Conservation (phyloP, 2,797 vertebrate species). For the Sebastes glaucus region DNA sequence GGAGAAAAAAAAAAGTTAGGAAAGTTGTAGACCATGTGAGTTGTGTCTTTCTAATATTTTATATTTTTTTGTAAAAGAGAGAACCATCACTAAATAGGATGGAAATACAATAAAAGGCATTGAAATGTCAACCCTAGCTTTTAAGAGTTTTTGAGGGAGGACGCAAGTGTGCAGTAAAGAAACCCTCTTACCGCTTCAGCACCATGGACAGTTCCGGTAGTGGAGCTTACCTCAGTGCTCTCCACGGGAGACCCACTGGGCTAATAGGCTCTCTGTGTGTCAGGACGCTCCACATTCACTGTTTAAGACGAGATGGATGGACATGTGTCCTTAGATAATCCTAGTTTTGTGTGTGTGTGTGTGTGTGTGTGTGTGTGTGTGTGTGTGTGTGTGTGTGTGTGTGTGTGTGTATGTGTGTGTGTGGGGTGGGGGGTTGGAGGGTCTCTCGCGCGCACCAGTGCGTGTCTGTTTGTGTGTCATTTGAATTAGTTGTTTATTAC, state of each 20-base stretch:
- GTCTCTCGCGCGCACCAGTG: background rate
- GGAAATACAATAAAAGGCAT: conserved; percentile 77
- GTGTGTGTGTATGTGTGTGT: background rate
- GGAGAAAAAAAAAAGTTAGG: conserved; percentile 39
- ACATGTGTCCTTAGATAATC: conserved; percentile 72
- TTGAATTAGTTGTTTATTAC: background rate
- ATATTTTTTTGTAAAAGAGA: conserved; percentile 43
- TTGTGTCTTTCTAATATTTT: conserved; percentile 48
- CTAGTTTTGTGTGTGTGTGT: conserved; percentile 23
- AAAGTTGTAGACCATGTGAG: conserved; percentile 34
- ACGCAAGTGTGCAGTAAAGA: conserved; percentile 70
- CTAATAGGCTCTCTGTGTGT: conserved; percentile 71
- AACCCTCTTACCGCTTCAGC: conserved; percentile 81
- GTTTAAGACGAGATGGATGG: conserved; percentile 55
- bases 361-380: background rate
- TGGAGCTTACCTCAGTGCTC: conserved; percentile 69
- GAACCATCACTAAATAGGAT: conserved; percentile 76
- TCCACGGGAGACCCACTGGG: conserved; percentile 55
- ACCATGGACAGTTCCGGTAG: conserved; percentile 84
- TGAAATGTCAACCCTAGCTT: conserved; percentile 80
- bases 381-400: background rate
- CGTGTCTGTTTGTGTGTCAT: background rate
- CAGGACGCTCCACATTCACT: conserved; percentile 63
- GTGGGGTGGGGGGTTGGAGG: too few relatives aligned
- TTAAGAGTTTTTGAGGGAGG: conserved; percentile 72